Percentiles rank a stretch among this genome's conserved stretches.
phyloP scores from a whole-genome alignment of 2,888 invertebrate species.

The Campaea margaritaria region DNA sequence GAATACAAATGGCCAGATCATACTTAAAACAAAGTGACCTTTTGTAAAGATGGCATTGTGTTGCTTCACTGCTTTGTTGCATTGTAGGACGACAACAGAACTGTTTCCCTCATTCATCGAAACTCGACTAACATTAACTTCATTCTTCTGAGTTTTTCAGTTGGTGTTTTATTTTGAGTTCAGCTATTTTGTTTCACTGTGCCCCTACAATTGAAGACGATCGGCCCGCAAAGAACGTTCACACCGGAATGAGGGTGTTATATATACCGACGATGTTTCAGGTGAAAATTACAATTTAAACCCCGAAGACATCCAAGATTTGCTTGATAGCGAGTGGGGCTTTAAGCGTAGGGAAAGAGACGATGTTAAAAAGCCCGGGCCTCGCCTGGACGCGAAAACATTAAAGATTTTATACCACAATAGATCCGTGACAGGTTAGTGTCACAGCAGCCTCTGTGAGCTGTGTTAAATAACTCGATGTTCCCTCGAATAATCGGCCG shows the following conservation, averaged over 20 bases:
- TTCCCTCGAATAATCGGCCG: constrained; percentile 58
- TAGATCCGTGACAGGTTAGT: constrained; percentile 84
- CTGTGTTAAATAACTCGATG: constrained; percentile 71
- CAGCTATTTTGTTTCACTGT: constrained; percentile 56
- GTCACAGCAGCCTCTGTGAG: constrained; percentile 75
- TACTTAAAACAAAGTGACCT: constrained; percentile 38
- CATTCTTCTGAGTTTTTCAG: constrained; percentile 56
- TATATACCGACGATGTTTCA: constrained; percentile 79
- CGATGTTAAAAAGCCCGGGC: constrained; percentile 98
- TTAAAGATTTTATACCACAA: constrained; percentile 81
- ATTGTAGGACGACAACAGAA: constrained; percentile 63
- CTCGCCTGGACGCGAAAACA: constrained; percentile 89
- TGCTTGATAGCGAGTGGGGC: constrained; percentile 88
- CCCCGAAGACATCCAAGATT: constrained; percentile 84
- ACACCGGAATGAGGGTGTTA: constrained; percentile 64
- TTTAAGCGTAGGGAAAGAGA: constrained; percentile 95
- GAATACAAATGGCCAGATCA: constrained; percentile 20
- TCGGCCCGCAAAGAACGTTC: constrained; percentile 51
- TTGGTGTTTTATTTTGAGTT: constrained; percentile 56
- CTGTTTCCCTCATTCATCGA: constrained; percentile 61
- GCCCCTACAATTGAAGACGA: constrained; percentile 52
- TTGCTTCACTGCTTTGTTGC: constrained; percentile 72
- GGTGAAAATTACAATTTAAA: constrained; percentile 81
- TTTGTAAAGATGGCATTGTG: constrained; percentile 60
- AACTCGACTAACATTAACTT: constrained; percentile 50